These are phyloP conservation scores for Lepidurus arcticus DNA, from an alignment of 1,140 invertebrate genomes.

Conservation along the genomic window DNA sequence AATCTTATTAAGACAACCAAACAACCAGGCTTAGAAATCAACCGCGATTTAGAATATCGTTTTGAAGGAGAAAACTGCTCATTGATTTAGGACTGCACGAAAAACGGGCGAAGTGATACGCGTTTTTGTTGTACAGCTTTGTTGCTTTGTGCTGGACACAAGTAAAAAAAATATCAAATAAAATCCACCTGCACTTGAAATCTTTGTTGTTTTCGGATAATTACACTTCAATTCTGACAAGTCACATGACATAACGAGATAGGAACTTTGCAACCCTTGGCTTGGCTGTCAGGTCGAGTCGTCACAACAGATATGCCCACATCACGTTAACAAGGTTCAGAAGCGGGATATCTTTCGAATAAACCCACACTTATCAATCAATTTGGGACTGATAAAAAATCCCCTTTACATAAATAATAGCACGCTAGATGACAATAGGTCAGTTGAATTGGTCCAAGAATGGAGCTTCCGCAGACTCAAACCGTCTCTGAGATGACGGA, in stretches of 20 bases:
- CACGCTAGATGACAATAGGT: neutral
- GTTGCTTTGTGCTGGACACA: conserved; percentile 9
- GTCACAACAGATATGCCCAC: neutral
- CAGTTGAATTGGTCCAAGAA: neutral
- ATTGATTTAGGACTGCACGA: neutral
- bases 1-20: neutral
- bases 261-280: neutral
- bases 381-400: neutral
- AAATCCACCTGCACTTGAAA: neutral
- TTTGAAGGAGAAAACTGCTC: neutral
- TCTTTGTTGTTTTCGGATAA: neutral
- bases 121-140: neutral
- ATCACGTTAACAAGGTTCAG: neutral
- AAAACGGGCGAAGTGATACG: neutral
- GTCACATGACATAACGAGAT: neutral
- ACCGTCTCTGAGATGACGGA: neutral
- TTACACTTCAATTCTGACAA: too few relatives aligned
- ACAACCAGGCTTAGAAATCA: conserved; percentile 22
- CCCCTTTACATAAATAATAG: neutral
- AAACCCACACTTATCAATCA: conserved; percentile 19
- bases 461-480: neutral
- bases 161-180: neutral
- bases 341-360: neutral
- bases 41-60: neutral
- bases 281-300: neutral